phyloP scores from a whole-genome alignment of 2,888 invertebrate genomes.

The Seira ritae region DNA sequence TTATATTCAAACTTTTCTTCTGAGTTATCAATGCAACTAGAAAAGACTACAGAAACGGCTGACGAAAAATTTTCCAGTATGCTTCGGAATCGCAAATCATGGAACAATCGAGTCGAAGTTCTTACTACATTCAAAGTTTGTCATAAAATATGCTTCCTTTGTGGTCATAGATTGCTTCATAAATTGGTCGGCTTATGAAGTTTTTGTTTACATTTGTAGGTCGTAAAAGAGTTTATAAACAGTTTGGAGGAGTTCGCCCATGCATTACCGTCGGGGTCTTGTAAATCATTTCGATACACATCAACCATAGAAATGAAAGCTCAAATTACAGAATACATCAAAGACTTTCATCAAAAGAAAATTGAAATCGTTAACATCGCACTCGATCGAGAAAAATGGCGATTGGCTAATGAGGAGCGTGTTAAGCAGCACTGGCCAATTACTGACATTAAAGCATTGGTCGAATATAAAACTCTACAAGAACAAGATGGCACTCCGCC shows the following conservation, averaged over 20 bases:
- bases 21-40: slow-evolving; percentile 70
- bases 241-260: slow-evolving; percentile 74
- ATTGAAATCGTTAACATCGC: slow-evolving; percentile 69
- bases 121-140: slow-evolving; percentile 67
- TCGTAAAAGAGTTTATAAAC: slow-evolving; percentile 73
- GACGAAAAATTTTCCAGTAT: slow-evolving; percentile 73
- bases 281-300: slow-evolving; percentile 65
- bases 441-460: slow-evolving; percentile 56
- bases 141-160: neutral
- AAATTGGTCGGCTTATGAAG: slow-evolving; percentile 13
- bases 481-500: slow-evolving; percentile 19
- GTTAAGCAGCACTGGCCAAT: slow-evolving; percentile 67
- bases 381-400: slow-evolving; percentile 72
- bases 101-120: slow-evolving; percentile 67
- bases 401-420: slow-evolving; percentile 64
- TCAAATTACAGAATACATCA: slow-evolving; percentile 72
- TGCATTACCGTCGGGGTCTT: slow-evolving; percentile 62
- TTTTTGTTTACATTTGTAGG: slow-evolving; percentile 53
- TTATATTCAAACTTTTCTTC: slow-evolving; percentile 65
- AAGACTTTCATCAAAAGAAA: slow-evolving; percentile 71
- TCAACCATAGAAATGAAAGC: slow-evolving; percentile 72
- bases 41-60: slow-evolving; percentile 72
- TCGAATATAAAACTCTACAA: slow-evolving; percentile 49
- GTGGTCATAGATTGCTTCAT: too few relatives aligned
- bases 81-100: slow-evolving; percentile 69